Base-by-base conservation (phyloP, 2,797 vertebrate genomes). In the Enteromius thamalakanensis region DNA sequence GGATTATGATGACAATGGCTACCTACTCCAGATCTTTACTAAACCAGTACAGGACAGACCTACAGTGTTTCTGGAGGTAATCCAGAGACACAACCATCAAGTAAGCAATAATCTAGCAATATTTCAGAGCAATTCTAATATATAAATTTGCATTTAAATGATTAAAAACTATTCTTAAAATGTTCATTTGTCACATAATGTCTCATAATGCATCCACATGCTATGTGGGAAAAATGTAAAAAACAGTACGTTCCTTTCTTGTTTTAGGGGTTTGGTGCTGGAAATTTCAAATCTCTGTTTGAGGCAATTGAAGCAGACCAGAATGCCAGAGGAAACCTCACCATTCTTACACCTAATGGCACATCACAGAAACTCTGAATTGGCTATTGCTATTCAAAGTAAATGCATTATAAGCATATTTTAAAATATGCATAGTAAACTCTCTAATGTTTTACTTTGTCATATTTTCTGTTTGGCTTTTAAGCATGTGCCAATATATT, bases 21-120 rank as follows among this genome's bases (percentile, higher is more conserved):
- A 99, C 87, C 93, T 99, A 86, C 97, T 99, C 45, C 98, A 99
- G 90, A 99, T 99, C 93, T 99, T 99, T 93, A 99, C 97, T 83
- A 99, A 98, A 83, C 98, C 98, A 0, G 90, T 99, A 69, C 98
- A 99, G 90, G 98, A 99, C 92, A 95, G 98, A 12, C 98, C 98
- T 81, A 99, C 98, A 0, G 94, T 99, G 75, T 99, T 99, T 85
- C 91, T 99, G 89, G 98, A 99, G 84, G 96, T 99, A 86, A 99
- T 99, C 86, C 98, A 99, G 92, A 95, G 98, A 87, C 91, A 97
- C 81, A 99, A 98, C 87, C 97, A 98, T 89, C 96, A 99, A 96
- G 98, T 99, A 81, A 90, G 88, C 64, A 58, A 15, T 45, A n/a
- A 29, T 3, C 32, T 34, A 55, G 7, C 10, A 65, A 45, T 79